Conservation (phyloP, 2,113 vertebrate species). For the Trinectes maculatus region DNA sequence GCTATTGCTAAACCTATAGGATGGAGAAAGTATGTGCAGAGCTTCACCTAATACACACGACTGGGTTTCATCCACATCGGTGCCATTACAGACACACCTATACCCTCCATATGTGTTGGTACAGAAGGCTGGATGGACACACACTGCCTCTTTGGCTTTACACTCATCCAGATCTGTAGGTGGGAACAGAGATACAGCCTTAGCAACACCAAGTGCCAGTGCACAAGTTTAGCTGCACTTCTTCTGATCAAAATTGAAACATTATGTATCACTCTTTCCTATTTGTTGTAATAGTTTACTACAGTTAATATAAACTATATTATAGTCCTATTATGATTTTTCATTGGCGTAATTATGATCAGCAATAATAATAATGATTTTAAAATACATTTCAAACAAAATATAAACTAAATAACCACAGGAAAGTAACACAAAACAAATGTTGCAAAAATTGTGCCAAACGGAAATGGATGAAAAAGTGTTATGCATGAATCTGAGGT, state of each 20-base stretch:
- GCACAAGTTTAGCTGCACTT: not conserved
- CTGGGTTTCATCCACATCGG: conserved; percentile 73
- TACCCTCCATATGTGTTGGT: conserved; percentile 85
- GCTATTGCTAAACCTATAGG: not conserved
- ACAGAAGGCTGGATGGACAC: conserved; percentile 74
- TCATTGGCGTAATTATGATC: not conserved
- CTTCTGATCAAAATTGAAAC: not conserved
- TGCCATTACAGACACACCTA: conserved; percentile 84
- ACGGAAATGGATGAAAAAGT: no score
- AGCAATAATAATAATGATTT: not conserved
- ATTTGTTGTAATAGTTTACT: not conserved
- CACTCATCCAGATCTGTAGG: conserved; percentile 85
- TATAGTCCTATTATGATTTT: not conserved
- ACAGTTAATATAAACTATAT: not conserved
- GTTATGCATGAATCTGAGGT: no score
- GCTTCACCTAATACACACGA: conserved; percentile 77
- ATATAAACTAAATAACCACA: no score
- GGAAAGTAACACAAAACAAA: no score
- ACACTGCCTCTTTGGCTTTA: conserved; percentile 62
- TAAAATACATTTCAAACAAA: not conserved
- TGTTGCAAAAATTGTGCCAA: no score
- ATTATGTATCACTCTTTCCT: not conserved
- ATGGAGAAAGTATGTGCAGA: not conserved
- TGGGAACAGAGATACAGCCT: conserved; percentile 12
- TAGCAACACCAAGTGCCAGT: not conserved